Conservation (phyloP, 2,113 vertebrate genomes). For the Numenius arquata region DNA sequence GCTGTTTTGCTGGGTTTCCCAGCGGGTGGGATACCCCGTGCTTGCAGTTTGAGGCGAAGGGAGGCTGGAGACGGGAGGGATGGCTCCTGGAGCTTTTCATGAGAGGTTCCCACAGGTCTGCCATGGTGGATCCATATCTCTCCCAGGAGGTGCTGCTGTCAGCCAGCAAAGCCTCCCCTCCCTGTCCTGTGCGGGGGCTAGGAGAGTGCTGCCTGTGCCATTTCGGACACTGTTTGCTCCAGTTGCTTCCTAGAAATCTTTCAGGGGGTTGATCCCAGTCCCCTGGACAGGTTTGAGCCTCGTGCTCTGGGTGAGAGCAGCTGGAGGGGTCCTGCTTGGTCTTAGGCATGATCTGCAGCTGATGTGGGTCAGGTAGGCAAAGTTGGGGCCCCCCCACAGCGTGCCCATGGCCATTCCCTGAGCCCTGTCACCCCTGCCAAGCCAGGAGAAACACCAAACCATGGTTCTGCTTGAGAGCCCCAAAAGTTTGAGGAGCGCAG, state of each 20-base stretch:
- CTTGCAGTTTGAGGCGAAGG: background rate
- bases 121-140: fast-evolving
- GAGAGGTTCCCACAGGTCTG: background rate
- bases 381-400: background rate
- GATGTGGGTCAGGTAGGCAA: background rate
- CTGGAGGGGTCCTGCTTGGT: background rate
- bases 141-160: background rate
- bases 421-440: background rate
- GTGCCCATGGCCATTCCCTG: fast-evolving
- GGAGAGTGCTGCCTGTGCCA: fast-evolving
- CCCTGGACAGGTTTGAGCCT: background rate
- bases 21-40: fast-evolving
- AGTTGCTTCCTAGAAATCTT: background rate
- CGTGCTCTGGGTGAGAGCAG: background rate
- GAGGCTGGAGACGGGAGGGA: background rate
- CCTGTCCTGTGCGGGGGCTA: background rate
- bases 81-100: background rate
- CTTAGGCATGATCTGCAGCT: background rate
- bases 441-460: background rate
- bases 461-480: background rate
- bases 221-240: background rate
- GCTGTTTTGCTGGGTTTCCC: background rate
- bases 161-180: background rate
- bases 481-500: fast-evolving
- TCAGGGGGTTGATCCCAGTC: background rate